Percentiles rank a stretch among this genome's conserved stretches.
phyloP scores from a whole-genome alignment of 2,797 vertebrate species.

The Pseudocheirus occidentalis region DNA sequence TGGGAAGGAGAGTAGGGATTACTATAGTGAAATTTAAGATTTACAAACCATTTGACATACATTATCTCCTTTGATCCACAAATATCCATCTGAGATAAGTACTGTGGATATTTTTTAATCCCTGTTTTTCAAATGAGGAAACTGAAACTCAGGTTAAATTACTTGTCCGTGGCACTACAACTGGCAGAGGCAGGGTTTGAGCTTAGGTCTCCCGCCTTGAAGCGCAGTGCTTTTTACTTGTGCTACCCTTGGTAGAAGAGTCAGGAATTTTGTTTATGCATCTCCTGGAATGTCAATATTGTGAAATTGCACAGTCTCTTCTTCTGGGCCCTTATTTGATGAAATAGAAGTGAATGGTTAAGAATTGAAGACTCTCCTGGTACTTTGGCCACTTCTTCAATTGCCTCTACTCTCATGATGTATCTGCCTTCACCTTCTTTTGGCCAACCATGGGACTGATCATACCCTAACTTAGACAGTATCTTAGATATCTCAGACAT shows the following conservation, averaged over 20 bases:
- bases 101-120: background rate
- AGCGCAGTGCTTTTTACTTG: background rate
- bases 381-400: background rate
- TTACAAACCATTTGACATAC: background rate
- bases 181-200: background rate
- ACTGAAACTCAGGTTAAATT: background rate
- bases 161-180: background rate
- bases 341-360: background rate
- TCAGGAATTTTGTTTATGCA: background rate
- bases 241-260: background rate
- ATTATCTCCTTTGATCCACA: background rate
- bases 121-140: background rate
- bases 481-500: background rate
- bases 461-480: background rate
- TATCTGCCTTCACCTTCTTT: background rate
- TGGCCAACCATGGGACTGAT: background rate
- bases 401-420: background rate
- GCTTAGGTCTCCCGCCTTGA: background rate
- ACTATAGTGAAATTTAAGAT: background rate
- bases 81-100: background rate
- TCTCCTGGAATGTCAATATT: background rate
- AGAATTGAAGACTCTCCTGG: background rate
- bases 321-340: background rate
- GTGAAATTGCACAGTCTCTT: background rate
- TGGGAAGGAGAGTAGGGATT: background rate